phyloP scores from a whole-genome alignment of 2,888 invertebrate genomes.

The Ctena decussata region DNA sequence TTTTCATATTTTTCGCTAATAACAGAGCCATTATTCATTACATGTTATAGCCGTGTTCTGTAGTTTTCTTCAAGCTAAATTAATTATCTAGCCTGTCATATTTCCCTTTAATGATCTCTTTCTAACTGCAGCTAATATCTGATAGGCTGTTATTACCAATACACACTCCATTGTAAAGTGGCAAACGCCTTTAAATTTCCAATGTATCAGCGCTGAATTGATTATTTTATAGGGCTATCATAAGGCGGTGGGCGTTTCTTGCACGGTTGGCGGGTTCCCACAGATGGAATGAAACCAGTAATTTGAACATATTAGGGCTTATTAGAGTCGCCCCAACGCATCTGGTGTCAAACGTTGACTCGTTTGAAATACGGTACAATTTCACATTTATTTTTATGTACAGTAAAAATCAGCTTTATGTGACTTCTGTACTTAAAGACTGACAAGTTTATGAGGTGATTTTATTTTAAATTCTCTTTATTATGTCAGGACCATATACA shows the following conservation, averaged over 20 bases:
- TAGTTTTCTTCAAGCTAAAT: constrained; percentile 27
- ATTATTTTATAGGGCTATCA: constrained; percentile 43
- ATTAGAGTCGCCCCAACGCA: constrained; percentile 58
- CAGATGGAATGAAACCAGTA: constrained; percentile 58
- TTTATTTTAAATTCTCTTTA: neutral
- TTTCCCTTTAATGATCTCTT: constrained; percentile 41
- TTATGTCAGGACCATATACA: neutral
- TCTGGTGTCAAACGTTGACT: constrained; percentile 37
- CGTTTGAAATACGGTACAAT: constrained; percentile 10
- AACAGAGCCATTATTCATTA: constrained; percentile 8
- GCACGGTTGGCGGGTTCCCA: constrained; percentile 55
- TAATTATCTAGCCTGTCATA: constrained; percentile 60
- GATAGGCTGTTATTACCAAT: constrained; percentile 50
- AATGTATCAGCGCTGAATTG: constrained; percentile 33
- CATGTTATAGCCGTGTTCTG: neutral
- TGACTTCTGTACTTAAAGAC: constrained; percentile 30
- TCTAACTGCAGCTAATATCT: constrained; percentile 35
- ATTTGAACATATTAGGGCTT: constrained; percentile 64
- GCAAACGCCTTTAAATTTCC: constrained; percentile 48
- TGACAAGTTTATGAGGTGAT: neutral
- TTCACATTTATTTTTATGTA: constrained; percentile 26
- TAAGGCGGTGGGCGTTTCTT: constrained; percentile 52
- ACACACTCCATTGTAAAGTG: constrained; percentile 52
- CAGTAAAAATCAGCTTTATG: constrained; percentile 22
- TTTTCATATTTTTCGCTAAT: constrained; percentile 15